phyloP scores from a whole-genome alignment of 2,797 vertebrate species.

The Netta rufina region DNA sequence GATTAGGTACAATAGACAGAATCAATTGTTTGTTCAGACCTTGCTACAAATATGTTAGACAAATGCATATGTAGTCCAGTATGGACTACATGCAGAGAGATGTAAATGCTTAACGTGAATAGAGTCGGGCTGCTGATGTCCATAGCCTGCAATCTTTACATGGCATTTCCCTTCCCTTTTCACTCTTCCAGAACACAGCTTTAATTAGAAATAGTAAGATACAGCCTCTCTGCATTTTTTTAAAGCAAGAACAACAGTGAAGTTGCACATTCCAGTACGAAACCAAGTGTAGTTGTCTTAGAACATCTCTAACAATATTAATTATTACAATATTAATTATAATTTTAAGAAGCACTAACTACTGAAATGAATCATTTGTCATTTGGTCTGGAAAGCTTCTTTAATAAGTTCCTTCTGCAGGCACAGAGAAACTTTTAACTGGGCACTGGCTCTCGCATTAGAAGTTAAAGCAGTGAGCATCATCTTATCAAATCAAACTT shows the following conservation, averaged over 20 bases:
- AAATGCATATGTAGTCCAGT: constrained; percentile 45
- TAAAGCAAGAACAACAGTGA: background rate
- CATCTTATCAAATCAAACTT: constrained; percentile 29
- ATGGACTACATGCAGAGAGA: constrained; percentile 52
- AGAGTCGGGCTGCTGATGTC: background rate
- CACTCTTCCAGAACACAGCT: background rate
- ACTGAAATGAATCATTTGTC: background rate
- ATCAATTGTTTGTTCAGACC: constrained; percentile 47
- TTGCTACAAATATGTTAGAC: constrained; percentile 21
- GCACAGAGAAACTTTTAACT: constrained; percentile 6
- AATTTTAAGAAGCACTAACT: background rate
- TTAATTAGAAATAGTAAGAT: background rate
- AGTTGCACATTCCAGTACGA: background rate
- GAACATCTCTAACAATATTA: background rate
- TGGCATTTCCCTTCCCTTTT: constrained; percentile 41
- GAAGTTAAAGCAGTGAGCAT: background rate
- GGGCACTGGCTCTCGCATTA: background rate
- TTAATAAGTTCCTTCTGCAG: background rate
- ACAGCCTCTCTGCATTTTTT: background rate
- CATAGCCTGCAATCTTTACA: constrained; percentile 11
- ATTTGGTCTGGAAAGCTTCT: background rate
- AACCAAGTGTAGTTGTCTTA: background rate
- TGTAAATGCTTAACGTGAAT: constrained; percentile 31
- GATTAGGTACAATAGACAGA: constrained; percentile 62
- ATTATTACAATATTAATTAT: too few relatives aligned